Base-by-base conservation (phyloP, 1,140 invertebrate species). In the Pentalonia nigronervosa region DNA sequence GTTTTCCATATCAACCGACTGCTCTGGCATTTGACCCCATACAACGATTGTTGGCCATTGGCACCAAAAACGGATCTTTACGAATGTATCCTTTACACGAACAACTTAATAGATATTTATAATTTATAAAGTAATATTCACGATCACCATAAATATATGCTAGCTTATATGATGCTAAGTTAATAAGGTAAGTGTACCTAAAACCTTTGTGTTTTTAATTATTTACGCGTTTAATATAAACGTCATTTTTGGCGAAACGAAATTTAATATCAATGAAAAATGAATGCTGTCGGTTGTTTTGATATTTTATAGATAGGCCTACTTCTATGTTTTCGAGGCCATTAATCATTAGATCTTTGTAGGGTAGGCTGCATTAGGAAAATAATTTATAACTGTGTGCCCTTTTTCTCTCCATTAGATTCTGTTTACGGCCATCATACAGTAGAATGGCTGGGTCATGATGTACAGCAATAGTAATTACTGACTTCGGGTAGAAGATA, bases 11-110 rank as follows among this genome's bases (percentile, higher is more conserved):
- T 96, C 98, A 99, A 94, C 99, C 99, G 83, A 99, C 98, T 94
- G 98, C 98, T 81, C 96, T 99, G 95, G 99, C 99, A 87, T 99
- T 98, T 96, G 99, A 99, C 96, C 99, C 99, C 84, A 97, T 99
- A 94, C 99, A 99, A 96, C 98, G 97, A 95, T 96, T 99, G 90
- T 96, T 99, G 95, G 99, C 98, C 76, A 98, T 99, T 95, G 99
- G 99, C 93, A 99, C 99, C 95, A 99, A 98, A 96, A 97, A 97
- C 94, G 99, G 99, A 95, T 98, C 98, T 94, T 97, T 99, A 94
- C 97, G 99, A 96, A 97, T 99, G 98, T 99, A 99, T 98, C 97
- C 97, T 98, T 98, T 97, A 94, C 67, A 81, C 25, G 41, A 67
- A 60, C 25, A 34, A n/a, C 56, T 36, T 56, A 90, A 23, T 53